phyloP scores from a whole-genome alignment of 2,797 vertebrate genomes.

The Chloroceryle inda region DNA sequence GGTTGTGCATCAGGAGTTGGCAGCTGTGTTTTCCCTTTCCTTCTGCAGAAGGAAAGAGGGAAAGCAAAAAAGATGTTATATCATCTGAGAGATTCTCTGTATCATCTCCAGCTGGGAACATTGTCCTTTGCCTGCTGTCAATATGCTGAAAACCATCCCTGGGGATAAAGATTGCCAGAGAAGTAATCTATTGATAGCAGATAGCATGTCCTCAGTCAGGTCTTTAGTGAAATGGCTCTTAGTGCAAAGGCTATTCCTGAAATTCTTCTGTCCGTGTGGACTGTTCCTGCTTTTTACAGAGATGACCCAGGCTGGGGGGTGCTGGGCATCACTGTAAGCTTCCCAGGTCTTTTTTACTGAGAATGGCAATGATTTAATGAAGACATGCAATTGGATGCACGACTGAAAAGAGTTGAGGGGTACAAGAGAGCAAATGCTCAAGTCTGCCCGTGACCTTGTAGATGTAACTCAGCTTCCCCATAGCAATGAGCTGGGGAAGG shows the following conservation, averaged over 20 bases:
- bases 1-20: not conserved
- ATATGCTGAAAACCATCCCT: not conserved
- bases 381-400: not conserved
- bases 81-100: not conserved
- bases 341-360: not conserved
- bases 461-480: rapidly evolving
- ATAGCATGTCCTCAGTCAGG: not conserved
- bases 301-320: rapidly evolving
- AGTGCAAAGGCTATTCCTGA: not conserved
- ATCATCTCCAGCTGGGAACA: not conserved
- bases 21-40: not conserved
- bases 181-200: not conserved
- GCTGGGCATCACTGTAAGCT: not conserved
- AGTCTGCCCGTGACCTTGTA: not conserved
- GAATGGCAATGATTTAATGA: not conserved
- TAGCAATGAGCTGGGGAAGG: not conserved
- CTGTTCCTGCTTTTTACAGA: not conserved
- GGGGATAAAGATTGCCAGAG: not conserved
- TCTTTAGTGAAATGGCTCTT: not conserved
- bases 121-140: not conserved
- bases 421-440: rapidly evolving
- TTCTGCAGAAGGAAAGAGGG: not conserved
- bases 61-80: not conserved
- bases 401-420: not conserved
- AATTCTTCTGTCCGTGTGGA: not conserved